Base-by-base conservation (phyloP, 2,888 invertebrate genomes). In the Philereme vetulata region DNA sequence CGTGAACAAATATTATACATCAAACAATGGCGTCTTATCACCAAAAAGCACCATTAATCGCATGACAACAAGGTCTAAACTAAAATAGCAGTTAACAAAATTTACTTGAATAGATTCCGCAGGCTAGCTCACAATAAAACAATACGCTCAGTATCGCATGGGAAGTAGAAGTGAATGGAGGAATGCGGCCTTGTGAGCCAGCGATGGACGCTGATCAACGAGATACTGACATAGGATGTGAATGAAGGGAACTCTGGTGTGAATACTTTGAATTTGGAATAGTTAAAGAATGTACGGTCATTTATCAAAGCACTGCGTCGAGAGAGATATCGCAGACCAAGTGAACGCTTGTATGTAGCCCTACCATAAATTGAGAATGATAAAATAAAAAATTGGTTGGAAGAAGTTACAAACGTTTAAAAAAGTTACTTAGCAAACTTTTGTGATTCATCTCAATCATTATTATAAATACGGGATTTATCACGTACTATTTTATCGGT, bases 141-240 rank as follows among this genome's bases (percentile, higher is more conserved):
- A 63, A 67, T 64, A 59, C 60, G 58, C 58, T 50, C 45, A 54
- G 63, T 70, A 74, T 72, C 74, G 67, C 67, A 72, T 73, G 74
- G 67, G 67, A 67, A 75, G 60, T 67, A 63, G 51, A 56, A 67
- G 72, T 72, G 75, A 73, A 64, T 60, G 67, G 54, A 36, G 49
- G 51, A 70, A 56, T 61, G 51, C 54, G 62, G 65, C 78, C 79
- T 78, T 78, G 77, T 21, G 6, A 59, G 50, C 61, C 58, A 62
- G 70, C 70, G 70, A 70, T 73, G 74, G 56, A 65, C 63, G 11
- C 32, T 7, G 38, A 53, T 60, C 54, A 47, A 48, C 4, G 55
- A 65, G 69, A 68, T 57, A 66, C 48, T 51, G 56, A 47, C 51
- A n/a, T 62, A 62, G 52, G 61, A 56, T 56, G 58, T 54, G 61